Evolutionary conservation across 2,888 invertebrate genomes (phyloP), one percentile per base, ranked within the genome.

Genomic region (Cosmopolites sordidus): DNA sequence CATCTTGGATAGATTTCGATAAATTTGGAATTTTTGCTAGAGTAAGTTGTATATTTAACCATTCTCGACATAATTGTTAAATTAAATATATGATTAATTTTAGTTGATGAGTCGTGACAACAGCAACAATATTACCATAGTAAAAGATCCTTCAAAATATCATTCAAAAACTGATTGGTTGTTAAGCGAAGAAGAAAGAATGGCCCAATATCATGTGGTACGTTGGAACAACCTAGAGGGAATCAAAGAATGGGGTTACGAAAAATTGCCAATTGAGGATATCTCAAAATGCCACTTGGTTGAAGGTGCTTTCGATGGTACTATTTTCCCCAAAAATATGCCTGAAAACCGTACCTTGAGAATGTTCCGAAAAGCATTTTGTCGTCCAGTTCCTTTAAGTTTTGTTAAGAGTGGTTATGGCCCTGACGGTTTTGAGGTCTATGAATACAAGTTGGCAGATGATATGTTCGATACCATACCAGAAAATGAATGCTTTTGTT

Each of bases 11-110:
- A 11, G 83, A 89, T 62, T 92, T 91, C 64, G 75, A 79, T n/a
- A 83, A 81, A 64, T 87, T 93, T 62, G 93, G 92, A 0, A 77
- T 92, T 41, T 73, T 92, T 61, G 91, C 90, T 65, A 79, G 89
- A 74, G 91, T 91, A 72, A 79, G 80, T 73, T 29, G 1, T 30
- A 27, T 11, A 14, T 18, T 30, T 40, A 9, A 17, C 12, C 2
- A 47, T 38, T 47, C n/a, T 41, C 18, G 16, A 29, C 9, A n/a
- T 44, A n/a, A n/a, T n/a, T n/a, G n/a, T n/a, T n/a, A n/a, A 22
- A 22, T 22, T 22, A 22, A 22, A 22, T 6, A 11, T 46, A 11
- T 16, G 12, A n/a, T 60, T 51, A 51, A 58, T 71, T 69, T 15
- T 65, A 84, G 84, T 75, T 85, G 70, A 65, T 73, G 61, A 66